phyloP scores from a whole-genome alignment of 2,888 invertebrate genomes.

The Drosophila borealis region DNA sequence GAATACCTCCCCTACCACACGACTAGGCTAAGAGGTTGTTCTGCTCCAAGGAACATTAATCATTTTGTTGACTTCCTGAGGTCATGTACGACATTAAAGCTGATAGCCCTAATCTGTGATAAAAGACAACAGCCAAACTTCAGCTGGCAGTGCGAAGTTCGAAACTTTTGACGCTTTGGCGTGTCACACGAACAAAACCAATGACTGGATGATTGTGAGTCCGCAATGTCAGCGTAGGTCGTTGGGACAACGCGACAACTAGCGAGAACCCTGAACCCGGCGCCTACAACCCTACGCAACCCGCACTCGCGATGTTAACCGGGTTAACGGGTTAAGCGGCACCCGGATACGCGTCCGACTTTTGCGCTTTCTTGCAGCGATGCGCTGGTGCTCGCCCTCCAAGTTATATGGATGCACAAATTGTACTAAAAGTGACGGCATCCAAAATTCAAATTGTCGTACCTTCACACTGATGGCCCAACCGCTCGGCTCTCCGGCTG shows the following conservation, averaged over 20 bases:
- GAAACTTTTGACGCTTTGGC: conserved; percentile 57
- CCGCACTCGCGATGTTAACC: neutral
- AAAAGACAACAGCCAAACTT: conserved; percentile 39
- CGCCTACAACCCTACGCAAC: too few species aligned
- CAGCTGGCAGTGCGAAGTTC: conserved; percentile 54
- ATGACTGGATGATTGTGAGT: conserved; percentile 24
- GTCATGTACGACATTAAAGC: neutral
- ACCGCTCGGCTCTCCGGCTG: too few species aligned
- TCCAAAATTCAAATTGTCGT: conserved; percentile 43
- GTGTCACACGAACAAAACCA: conserved; percentile 67
- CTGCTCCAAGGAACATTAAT: conserved; percentile 28
- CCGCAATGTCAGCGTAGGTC: conserved; percentile 75
- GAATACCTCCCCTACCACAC: neutral
- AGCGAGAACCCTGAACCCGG: neutral
- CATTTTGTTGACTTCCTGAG: conserved; percentile 16
- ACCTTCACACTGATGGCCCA: conserved; percentile 2
- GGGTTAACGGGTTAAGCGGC: conserved; percentile 4
- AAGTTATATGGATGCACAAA: conserved; percentile 76
- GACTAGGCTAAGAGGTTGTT: neutral
- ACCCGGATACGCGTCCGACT: conserved; percentile 27
- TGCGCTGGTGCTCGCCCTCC: conserved; percentile 42
- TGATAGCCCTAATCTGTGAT: conserved; percentile 1
- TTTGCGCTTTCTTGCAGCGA: conserved; percentile 27
- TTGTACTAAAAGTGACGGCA: conserved; percentile 74
- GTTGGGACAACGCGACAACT: conserved; percentile 24